Evolutionary conservation across 1,140 invertebrate genomes (phyloP).

Genomic region (Probaryconus sp.): DNA sequence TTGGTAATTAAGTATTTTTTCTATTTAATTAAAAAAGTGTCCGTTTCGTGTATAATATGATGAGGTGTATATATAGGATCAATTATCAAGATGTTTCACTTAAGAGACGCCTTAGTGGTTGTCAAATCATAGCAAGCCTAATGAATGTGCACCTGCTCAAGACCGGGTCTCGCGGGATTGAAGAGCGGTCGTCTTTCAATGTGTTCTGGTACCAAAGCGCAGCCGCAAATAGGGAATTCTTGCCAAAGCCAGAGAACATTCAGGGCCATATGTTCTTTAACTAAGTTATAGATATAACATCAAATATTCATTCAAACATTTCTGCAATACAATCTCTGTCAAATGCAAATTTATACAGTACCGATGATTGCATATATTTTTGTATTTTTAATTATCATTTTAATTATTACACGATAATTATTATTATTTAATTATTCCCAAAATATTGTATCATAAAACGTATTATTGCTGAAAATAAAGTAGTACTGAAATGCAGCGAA

Average conservation of each 20-base stretch:
- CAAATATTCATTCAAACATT: conserved; percentile 14
- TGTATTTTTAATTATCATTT: too few species aligned
- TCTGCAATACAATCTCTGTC: too few species aligned
- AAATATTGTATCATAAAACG: too few species aligned
- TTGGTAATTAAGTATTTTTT: too few species aligned
- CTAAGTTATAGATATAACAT: conserved; percentile 64
- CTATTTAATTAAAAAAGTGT: too few species aligned
- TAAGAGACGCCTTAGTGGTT: conserved; percentile 1
- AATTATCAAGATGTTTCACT: conserved; percentile 28
- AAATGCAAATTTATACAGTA: too few species aligned
- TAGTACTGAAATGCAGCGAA: too few species aligned
- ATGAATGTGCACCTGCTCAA: conserved; percentile 85
- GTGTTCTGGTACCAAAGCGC: conserved; percentile 90
- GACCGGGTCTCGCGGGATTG: conserved; percentile 85
- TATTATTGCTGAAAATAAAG: too few species aligned
- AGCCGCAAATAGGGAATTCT: conserved; percentile 86
- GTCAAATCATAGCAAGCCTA: conserved; percentile 45
- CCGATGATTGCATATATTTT: too few species aligned
- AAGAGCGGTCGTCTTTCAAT: conserved; percentile 91
- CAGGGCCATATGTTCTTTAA: conserved; percentile 82
- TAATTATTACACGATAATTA: too few species aligned
- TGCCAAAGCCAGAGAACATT: conserved; percentile 85
- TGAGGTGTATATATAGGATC: conserved; percentile 4
- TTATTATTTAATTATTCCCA: too few species aligned
- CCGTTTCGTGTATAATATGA: neutral